A percentile compares a stretch with the other conserved stretches of the same genome.
These are phyloP conservation scores for Amazona guildingii DNA, from an alignment of 2,113 vertebrate species.

Conservation along the genomic window DNA sequence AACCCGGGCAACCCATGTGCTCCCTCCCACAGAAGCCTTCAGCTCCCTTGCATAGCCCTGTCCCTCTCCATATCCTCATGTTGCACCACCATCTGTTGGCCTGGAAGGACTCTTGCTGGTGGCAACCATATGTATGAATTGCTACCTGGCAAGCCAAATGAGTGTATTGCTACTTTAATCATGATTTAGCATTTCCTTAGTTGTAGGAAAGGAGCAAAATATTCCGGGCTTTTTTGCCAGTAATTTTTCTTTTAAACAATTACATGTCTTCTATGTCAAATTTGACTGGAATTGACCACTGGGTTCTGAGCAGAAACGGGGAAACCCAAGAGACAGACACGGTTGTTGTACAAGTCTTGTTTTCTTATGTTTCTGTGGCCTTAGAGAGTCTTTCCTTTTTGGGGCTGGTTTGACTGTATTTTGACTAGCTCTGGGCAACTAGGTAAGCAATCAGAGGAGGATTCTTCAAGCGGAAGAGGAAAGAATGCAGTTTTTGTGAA, in stretches of 20 bases:
- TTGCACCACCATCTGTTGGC: neutral
- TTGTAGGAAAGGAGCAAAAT: neutral
- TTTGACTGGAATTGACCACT: neutral
- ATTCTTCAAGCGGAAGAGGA: neutral
- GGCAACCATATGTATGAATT: neutral
- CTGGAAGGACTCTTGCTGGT: neutral
- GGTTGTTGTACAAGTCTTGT: accelerated
- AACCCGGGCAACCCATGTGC: neutral
- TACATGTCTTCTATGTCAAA: accelerated
- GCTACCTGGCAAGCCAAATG: neutral
- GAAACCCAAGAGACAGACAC: neutral
- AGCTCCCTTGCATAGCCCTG: accelerated
- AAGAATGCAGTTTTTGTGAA: neutral
- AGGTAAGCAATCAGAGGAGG: neutral
- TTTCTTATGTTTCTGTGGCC: neutral
- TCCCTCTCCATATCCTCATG: neutral
- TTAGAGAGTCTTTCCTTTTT: neutral
- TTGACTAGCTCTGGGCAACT: neutral
- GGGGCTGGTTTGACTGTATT: neutral
- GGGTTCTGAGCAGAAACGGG: neutral
- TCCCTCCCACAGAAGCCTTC: accelerated
- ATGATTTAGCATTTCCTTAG: neutral
- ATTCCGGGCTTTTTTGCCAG: neutral
- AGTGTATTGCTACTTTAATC: neutral
- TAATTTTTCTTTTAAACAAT: neutral